phyloP scores from a whole-genome alignment of 2,797 vertebrate species.

The Pampus argenteus region DNA sequence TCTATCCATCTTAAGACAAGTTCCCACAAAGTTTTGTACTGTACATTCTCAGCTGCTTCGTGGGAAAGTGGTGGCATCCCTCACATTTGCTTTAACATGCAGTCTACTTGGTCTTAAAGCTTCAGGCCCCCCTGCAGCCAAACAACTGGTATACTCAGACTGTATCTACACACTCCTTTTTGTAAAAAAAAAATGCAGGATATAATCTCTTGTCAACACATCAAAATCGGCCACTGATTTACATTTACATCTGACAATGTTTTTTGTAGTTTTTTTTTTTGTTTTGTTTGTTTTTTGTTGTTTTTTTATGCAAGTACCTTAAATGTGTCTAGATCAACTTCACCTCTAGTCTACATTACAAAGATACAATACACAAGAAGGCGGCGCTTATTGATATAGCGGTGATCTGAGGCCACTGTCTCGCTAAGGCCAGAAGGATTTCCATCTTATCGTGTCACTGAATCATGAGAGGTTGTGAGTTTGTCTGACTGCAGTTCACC shows the following conservation, averaged over 20 bases:
- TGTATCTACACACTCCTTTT: conserved; percentile 68
- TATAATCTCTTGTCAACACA: conserved; percentile 75
- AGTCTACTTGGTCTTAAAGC: conserved; percentile 74
- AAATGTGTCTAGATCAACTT: conserved; percentile 76
- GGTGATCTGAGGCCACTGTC: conserved; percentile 70
- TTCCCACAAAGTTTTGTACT: conserved; percentile 69
- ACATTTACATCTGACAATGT: conserved; percentile 74
- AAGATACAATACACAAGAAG: conserved; percentile 79
- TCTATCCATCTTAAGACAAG: conserved; percentile 72
- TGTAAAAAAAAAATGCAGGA: conserved; percentile 57
- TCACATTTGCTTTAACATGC: conserved; percentile 60
- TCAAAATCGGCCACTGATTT: conserved; percentile 76
- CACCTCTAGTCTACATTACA: conserved; percentile 80
- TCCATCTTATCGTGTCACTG: conserved; percentile 17
- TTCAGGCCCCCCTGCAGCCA: conserved; percentile 62
- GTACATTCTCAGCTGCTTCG: conserved; percentile 76
- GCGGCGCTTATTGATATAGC: conserved; percentile 68
- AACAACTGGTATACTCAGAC: conserved; percentile 35
- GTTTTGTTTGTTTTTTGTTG: conserved; percentile 4
- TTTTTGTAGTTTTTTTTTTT: too few species aligned
- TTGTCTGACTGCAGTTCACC: conserved; percentile 40
- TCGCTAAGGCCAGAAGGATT: conserved; percentile 66
- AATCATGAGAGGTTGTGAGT: conserved; percentile 40
- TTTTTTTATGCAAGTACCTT: conserved; percentile 69
- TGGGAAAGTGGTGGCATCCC: conserved; percentile 61